These are phyloP conservation scores for Villa cingulata DNA, from an alignment of 2,888 invertebrate species.

Conservation along the genomic window DNA sequence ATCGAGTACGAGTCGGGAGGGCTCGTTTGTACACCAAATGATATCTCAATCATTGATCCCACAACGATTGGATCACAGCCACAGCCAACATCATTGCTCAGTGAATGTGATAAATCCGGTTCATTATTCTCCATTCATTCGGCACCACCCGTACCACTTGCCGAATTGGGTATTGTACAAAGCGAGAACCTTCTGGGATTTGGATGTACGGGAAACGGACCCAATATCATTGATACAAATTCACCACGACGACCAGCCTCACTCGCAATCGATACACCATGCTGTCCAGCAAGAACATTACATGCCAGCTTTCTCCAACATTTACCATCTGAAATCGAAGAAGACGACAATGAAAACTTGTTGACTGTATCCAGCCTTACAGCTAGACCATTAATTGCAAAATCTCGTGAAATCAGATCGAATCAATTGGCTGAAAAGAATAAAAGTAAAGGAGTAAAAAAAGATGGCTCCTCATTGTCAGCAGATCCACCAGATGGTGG, in stretches of 20 bases:
- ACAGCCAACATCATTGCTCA: conserved; percentile 19
- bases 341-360: conserved; percentile 56
- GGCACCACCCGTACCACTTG: conserved; percentile 43
- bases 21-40: conserved; percentile 29
- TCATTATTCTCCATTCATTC: conserved; percentile 55
- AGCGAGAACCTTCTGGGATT: conserved; percentile 13
- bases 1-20: conserved; percentile 37
- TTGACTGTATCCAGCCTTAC: conserved; percentile 60
- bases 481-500: conserved; percentile 53
- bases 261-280: conserved; percentile 36
- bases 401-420: conserved; percentile 45
- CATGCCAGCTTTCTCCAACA: conserved; percentile 34
- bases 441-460: conserved; percentile 3
- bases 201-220: conserved; percentile 16
- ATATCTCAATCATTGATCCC: conserved; percentile 17
- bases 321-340: conserved; percentile 40
- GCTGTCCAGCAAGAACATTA: conserved; percentile 28
- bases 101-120: conserved; percentile 35
- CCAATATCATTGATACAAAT: conserved; percentile 3
- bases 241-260: conserved; percentile 37
- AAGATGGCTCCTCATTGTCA: conserved; percentile 18
- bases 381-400: conserved; percentile 56
- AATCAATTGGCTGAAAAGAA: conserved; percentile 19
- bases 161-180: conserved; percentile 33
- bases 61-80: conserved; percentile 20